Conservation (phyloP, 2,888 invertebrate genomes). For the Schizotus pectinicornis region DNA sequence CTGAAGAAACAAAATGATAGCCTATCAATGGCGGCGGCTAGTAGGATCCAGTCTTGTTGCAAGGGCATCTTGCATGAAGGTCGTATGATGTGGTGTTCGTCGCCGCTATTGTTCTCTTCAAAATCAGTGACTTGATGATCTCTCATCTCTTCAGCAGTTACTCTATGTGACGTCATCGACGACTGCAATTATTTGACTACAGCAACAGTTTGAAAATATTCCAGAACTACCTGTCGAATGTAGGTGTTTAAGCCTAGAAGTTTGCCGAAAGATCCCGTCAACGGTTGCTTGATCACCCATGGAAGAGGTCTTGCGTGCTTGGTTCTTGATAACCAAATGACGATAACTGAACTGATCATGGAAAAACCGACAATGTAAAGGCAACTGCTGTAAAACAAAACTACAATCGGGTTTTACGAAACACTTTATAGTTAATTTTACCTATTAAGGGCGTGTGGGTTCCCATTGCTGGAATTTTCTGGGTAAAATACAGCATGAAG, state of each 20-base stretch:
- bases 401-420: conserved; percentile 50
- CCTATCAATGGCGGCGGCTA: conserved; percentile 69
- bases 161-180: conserved; percentile 43
- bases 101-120: conserved; percentile 52
- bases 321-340: conserved; percentile 62
- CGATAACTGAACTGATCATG: conserved; percentile 61
- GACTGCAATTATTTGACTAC: conserved; percentile 32
- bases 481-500: conserved; percentile 69
- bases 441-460: conserved; percentile 64
- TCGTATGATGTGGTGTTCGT: conserved; percentile 56
- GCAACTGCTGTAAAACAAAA: conserved; percentile 64
- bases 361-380: conserved; percentile 63
- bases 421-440: conserved; percentile 42
- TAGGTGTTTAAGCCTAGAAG: conserved; percentile 57
- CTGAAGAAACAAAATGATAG: conserved; percentile 65
- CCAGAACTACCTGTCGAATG: conserved; percentile 54
- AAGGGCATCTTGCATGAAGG: conserved; percentile 44
- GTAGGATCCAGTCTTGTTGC: conserved; percentile 68
- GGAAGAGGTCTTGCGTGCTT: conserved; percentile 60
- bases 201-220: not conserved
- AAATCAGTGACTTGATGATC: conserved; percentile 56
- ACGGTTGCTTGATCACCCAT: conserved; percentile 60
- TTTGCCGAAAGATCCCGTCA: conserved; percentile 58
- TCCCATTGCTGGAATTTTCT: conserved; percentile 64
- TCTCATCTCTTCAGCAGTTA: conserved; percentile 57